Conservation (phyloP, 2,888 invertebrate genomes). For the Eupithecia tripunctaria region DNA sequence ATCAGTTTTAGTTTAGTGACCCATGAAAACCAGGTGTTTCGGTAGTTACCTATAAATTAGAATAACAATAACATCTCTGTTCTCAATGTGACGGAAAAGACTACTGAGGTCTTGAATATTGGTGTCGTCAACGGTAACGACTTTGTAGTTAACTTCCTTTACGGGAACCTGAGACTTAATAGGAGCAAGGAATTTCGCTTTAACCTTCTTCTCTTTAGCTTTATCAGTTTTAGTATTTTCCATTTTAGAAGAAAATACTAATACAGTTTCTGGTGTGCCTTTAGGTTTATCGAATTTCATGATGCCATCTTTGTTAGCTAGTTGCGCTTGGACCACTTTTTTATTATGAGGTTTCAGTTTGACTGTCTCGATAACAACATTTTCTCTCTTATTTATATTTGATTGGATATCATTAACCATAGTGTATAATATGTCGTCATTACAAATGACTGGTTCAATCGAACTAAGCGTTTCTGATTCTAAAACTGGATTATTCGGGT, state of each 20-base stretch:
- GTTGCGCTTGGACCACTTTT: slow-evolving; percentile 65
- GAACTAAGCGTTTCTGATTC: slow-evolving; percentile 17
- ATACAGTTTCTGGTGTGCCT: slow-evolving; percentile 19
- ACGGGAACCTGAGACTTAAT: slow-evolving; percentile 67
- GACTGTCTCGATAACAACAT: slow-evolving; percentile 32
- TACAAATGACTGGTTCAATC: not conserved
- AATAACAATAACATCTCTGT: slow-evolving; percentile 50
- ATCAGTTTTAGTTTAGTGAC: not conserved
- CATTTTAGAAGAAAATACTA: slow-evolving; percentile 13
- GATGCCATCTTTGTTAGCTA: slow-evolving; percentile 69
- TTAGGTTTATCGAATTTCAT: slow-evolving; percentile 72
- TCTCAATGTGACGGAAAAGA: not conserved
- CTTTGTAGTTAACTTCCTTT: slow-evolving; percentile 56
- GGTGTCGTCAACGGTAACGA: slow-evolving; percentile 50
- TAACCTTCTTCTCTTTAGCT: slow-evolving; percentile 55
- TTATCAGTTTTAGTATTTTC: slow-evolving; percentile 29
- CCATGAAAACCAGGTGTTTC: not conserved
- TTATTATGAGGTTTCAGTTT: slow-evolving; percentile 43
- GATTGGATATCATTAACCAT: slow-evolving; percentile 7
- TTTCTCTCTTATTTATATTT: not conserved
- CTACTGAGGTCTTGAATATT: slow-evolving; percentile 37
- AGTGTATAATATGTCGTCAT: not conserved
- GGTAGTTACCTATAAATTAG: slow-evolving; percentile 58
- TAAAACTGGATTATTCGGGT: slow-evolving; percentile 45
- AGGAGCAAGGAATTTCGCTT: slow-evolving; percentile 65